Percentiles rank a stretch among this genome's conserved stretches.
These are phyloP conservation scores for Semotilus atromaculatus DNA, from an alignment of 2,797 vertebrate species.

Conservation along the genomic window DNA sequence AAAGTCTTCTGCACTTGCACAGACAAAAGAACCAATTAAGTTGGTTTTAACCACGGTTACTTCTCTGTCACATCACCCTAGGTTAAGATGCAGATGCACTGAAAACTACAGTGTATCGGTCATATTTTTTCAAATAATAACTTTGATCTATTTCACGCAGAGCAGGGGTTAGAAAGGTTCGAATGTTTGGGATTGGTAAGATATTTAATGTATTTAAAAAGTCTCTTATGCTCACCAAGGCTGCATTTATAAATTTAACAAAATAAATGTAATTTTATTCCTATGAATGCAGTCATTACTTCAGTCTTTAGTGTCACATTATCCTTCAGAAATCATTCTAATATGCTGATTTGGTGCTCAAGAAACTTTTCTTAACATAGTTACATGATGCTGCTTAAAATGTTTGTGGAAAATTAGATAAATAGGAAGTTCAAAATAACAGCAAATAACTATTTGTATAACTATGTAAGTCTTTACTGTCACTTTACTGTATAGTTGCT, in stretches of 20 bases:
- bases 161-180: neutral
- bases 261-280: neutral
- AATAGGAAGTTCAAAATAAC: neutral
- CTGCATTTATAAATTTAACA: neutral
- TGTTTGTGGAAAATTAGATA: neutral
- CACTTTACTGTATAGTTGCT: too few species aligned
- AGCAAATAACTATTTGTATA: too few species aligned
- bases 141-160: neutral
- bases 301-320: neutral
- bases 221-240: neutral
- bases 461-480: neutral
- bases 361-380: neutral
- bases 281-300: neutral
- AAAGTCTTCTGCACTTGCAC: neutral
- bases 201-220: neutral
- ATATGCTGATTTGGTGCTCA: neutral
- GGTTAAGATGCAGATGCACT: neutral
- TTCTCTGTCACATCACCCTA: neutral
- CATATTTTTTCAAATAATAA: neutral
- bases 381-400: neutral
- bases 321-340: neutral
- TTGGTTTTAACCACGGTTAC: too few species aligned
- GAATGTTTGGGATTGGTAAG: neutral
- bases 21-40: too few species aligned
- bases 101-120: neutral